Percentiles rank a stretch among this genome's conserved stretches.
These are phyloP conservation scores for Pocillopora verrucosa DNA, from an alignment of 64 coral and sea anemone species.

Conservation along the genomic window DNA sequence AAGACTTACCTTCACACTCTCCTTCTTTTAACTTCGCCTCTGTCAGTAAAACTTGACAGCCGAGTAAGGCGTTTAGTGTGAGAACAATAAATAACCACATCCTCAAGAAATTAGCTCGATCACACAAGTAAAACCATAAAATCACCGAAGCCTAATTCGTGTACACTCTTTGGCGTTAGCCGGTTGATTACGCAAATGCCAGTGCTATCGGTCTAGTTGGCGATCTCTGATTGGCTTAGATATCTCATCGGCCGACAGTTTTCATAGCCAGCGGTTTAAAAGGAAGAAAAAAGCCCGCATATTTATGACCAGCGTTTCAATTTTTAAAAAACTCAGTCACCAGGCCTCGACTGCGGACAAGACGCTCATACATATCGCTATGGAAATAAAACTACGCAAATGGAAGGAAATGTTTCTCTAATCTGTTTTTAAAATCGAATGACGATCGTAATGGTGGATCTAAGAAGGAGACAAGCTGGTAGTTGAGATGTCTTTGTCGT, in stretches of 20 bases:
- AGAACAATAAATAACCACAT: conserved; percentile 65
- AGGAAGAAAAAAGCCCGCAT: background rate
- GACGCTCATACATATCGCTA: conserved; percentile 14
- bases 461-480: background rate
- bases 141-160: too few species aligned
- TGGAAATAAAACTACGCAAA: conserved; percentile 20
- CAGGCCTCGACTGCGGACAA: background rate
- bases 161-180: background rate
- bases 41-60: conserved; percentile 30
- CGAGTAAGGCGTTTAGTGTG: conserved; percentile 56
- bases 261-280: background rate
- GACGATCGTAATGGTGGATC: background rate
- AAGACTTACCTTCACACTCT: conserved; percentile 86
- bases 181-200: conserved; percentile 58
- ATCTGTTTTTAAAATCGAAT: background rate
- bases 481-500: conserved; percentile 28
- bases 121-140: background rate
- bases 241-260: conserved; percentile 15
- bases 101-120: conserved; percentile 27
- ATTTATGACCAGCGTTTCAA: background rate
- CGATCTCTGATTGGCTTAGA: conserved; percentile 87
- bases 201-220: conserved; percentile 86
- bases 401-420: background rate
- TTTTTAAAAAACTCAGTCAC: conserved; percentile 20
- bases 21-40: conserved; percentile 80